These are phyloP conservation scores for Atherinosoma microstoma DNA, from an alignment of 2,797 vertebrate species.

Conservation along the genomic window DNA sequence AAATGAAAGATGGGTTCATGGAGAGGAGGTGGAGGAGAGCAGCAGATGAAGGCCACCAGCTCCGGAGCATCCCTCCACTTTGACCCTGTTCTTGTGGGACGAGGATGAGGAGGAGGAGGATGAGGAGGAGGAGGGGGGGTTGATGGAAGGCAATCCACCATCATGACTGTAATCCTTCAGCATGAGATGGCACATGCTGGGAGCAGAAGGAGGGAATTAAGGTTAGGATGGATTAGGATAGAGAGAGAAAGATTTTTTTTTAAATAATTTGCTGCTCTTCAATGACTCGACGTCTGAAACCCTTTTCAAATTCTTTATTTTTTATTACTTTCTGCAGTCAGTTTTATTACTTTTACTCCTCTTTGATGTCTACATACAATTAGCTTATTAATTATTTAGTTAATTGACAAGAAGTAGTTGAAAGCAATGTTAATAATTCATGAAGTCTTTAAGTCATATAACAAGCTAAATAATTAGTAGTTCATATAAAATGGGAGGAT, in stretches of 20 bases:
- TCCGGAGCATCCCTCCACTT: conserved; percentile 14
- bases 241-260: conserved; percentile 6
- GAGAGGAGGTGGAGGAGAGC: neutral
- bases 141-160: conserved; percentile 25
- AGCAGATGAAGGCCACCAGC: conserved; percentile 15
- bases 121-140: neutral
- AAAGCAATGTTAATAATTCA: neutral
- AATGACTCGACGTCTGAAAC: neutral
- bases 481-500: neutral
- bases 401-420: neutral
- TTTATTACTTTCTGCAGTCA: neutral
- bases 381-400: neutral
- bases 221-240: conserved; percentile 18
- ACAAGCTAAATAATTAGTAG: neutral
- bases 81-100: conserved; percentile 14
- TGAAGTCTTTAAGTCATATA: neutral
- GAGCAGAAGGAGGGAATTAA: conserved; percentile 38
- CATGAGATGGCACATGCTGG: conserved; percentile 32
- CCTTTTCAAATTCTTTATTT: neutral
- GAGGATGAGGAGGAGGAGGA: conserved; percentile 1
- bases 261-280: conserved; percentile 1
- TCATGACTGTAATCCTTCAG: conserved; percentile 50
- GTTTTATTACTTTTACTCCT: too few relatives aligned
- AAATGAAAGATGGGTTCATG: neutral
- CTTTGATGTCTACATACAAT: neutral